A percentile compares a stretch with the other conserved stretches of the same genome.
Evolutionary conservation across 2,797 vertebrate genomes (phyloP).

Genomic region (Potorous gilbertii): DNA sequence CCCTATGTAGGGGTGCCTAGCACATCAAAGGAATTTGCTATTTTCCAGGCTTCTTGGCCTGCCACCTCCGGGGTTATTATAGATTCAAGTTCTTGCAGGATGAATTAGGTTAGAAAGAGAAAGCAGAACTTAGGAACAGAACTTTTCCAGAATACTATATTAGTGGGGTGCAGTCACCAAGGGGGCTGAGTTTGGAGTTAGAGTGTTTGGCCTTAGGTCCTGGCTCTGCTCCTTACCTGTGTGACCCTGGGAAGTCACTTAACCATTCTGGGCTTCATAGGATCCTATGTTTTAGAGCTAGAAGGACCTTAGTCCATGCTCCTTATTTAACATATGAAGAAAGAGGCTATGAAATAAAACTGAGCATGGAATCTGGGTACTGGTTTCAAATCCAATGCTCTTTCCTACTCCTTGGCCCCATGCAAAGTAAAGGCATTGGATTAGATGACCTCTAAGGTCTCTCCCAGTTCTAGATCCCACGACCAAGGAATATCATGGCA

Average conservation of each 20-base stretch:
- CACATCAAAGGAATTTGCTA: background rate
- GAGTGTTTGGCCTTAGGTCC: background rate
- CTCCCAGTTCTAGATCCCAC: background rate
- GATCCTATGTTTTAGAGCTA: background rate
- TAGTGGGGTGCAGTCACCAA: background rate
- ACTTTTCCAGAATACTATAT: background rate
- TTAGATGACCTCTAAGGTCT: background rate
- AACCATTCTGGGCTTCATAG: background rate
- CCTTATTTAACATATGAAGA: background rate
- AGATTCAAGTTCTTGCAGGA: background rate
- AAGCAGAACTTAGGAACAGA: background rate
- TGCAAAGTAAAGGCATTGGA: background rate
- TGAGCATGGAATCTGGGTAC: background rate
- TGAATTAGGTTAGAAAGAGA: slow-evolving; percentile 39
- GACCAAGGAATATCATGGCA: slow-evolving; percentile 12
- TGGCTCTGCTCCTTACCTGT: background rate
- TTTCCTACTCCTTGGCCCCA: background rate
- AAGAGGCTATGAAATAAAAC: background rate
- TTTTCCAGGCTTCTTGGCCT: background rate
- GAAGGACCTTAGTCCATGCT: background rate
- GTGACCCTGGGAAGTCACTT: background rate
- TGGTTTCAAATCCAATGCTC: background rate
- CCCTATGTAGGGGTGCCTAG: background rate
- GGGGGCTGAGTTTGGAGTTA: background rate
- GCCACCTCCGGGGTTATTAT: background rate